Base-by-base conservation (phyloP, 23 tunicate genomes). In the Ciona savignyi region DNA sequence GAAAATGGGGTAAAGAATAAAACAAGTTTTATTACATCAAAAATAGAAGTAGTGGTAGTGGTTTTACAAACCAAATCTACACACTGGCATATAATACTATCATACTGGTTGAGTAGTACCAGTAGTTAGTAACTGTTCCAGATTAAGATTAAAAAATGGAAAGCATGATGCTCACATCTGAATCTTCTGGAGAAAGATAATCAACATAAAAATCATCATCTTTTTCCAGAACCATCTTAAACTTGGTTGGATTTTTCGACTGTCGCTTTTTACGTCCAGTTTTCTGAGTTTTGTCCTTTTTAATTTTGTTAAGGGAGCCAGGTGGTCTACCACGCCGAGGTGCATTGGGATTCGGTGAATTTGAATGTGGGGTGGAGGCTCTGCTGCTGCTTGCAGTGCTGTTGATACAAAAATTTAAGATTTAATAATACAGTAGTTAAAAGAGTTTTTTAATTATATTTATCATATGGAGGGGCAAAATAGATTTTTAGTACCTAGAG, bases 131-230 rank as follows among this genome's bases (percentile, higher is more conserved):
- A n/a, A n/a, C n/a, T n/a, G n/a, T n/a, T n/a, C n/a, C n/a, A n/a
- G n/a, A n/a, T n/a, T n/a, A 20, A 63, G 23, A 62, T 29, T 19
- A 65, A 63, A 73, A 0, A 19, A 49, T 48, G n/a, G 20, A 21
- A 30, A 71, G 34, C n/a, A 77, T 63, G 20, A 71, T 32, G n/a
- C 56, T 42, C 32, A 63, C 83, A 60, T 77, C 82, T 21, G 21
- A 76, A 29, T 91, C 97, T 29, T 91, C 97, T 0, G 91, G 93
- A 32, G 97, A 65, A 3, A 84, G 29, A 42, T 91, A 91, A 76
- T 91, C 97, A 20, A 91, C 86, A 74, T 91, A 91, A 33, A 63
- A 91, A 3, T 85, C 97, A 60, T 85, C 97, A 62, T 91, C 97
- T 72, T 91, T 85, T 61, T 91, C 97, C 80, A 91, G 49, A 32